These are phyloP conservation scores for Ceramica pisi DNA, from an alignment of 2,888 invertebrate species.

Conservation along the genomic window DNA sequence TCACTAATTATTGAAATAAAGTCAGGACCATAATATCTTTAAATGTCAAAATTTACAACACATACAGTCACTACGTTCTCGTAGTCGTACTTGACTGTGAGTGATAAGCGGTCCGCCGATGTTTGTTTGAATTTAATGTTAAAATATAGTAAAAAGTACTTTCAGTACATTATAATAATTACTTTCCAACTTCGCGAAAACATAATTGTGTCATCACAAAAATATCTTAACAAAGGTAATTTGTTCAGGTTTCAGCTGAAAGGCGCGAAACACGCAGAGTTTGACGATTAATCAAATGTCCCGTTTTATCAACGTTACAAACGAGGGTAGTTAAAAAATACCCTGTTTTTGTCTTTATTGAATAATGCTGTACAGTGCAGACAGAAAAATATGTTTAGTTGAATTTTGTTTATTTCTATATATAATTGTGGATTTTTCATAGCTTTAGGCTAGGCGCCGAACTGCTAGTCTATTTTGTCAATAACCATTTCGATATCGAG, in stretches of 20 bases:
- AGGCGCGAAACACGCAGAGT: conserved; percentile 45
- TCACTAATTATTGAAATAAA: neutral
- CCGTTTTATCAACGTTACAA: conserved; percentile 63
- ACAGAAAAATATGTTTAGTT: neutral
- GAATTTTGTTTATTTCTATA: neutral
- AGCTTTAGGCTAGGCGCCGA: no score
- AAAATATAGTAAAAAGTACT: neutral
- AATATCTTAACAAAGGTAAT: conserved; percentile 55
- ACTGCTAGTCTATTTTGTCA: no score
- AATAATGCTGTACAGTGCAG: conserved; percentile 43
- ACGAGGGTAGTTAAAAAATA: conserved; percentile 60
- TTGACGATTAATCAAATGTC: conserved; percentile 66
- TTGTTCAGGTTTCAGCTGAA: conserved; percentile 46
- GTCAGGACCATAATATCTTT: no score
- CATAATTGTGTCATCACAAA: conserved; percentile 48
- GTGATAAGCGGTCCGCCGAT: no score
- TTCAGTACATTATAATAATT: neutral
- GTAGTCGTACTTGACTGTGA: no score
- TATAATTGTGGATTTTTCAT: neutral
- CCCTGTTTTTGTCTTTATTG: conserved; percentile 52
- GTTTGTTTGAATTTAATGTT: no score
- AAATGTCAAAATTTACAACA: no score
- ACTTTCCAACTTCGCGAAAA: conserved; percentile 15
- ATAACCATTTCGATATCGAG: no score
- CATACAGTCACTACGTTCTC: no score